Evolutionary conservation across 2,113 vertebrate genomes (phyloP).

Genomic region (Ochotona curzoniae): DNA sequence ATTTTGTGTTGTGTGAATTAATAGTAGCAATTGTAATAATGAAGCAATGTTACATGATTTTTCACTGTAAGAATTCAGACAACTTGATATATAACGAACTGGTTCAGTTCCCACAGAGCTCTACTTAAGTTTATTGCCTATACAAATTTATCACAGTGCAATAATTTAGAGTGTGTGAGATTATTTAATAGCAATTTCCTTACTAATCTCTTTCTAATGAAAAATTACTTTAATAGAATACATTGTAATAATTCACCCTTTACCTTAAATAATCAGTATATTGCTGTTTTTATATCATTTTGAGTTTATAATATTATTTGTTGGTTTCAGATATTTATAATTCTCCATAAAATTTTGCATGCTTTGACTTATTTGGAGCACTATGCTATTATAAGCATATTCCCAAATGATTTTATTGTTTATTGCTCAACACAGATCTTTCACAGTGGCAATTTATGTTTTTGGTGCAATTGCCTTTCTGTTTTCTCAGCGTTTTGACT

Average conservation of each 20-base stretch:
- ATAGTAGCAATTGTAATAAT: slow-evolving; percentile 32
- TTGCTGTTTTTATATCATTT: slow-evolving; percentile 11
- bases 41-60: slow-evolving; percentile 30
- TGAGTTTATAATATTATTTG: slow-evolving; percentile 45
- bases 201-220: slow-evolving; percentile 75
- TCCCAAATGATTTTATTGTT: slow-evolving; percentile 54
- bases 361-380: slow-evolving; percentile 31
- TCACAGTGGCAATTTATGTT: slow-evolving; percentile 40
- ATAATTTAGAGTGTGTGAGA: slow-evolving; percentile 70
- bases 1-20: slow-evolving; percentile 60
- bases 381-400: slow-evolving; percentile 26
- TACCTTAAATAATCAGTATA: slow-evolving; percentile 67
- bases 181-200: slow-evolving; percentile 71
- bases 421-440: slow-evolving; percentile 57
- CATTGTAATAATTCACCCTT: slow-evolving; percentile 63
- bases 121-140: slow-evolving; percentile 52
- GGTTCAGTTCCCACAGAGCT: slow-evolving; percentile 56
- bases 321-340: slow-evolving; percentile 63
- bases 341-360: slow-evolving; percentile 57
- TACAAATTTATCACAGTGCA: slow-evolving; percentile 51
- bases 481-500: slow-evolving; percentile 43
- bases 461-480: slow-evolving; percentile 49
- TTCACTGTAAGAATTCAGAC: slow-evolving; percentile 48
- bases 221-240: slow-evolving; percentile 67
- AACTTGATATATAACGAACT: slow-evolving; percentile 62